Evolutionary conservation across 2,797 vertebrate species (phyloP), one percentile per base, ranked within the genome.

Genomic region (Mastacembelus armatus): DNA sequence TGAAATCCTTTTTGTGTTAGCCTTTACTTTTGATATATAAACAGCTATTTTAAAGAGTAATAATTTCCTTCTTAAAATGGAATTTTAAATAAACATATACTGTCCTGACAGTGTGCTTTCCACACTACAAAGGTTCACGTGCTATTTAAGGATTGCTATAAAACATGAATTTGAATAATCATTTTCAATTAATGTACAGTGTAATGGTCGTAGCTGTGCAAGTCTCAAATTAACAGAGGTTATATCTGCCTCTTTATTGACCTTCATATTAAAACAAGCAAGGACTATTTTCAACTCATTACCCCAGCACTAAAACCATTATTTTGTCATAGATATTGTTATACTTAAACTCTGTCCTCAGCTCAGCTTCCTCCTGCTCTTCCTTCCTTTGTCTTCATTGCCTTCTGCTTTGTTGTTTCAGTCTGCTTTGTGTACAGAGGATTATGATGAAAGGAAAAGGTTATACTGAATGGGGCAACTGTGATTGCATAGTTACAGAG

Each of bases 401-500:
- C 36, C n/a, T 33, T 67, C 58, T 58, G 51, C 47, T 71, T 68
- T 80, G 76, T 77, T 81, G 48, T 70, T 69, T 72, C 61, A 65
- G 38, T 44, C 66, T 59, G 78, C 67, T 85, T 71, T 86, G 83
- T 79, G 78, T 67, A 40, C 50, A 0, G 16, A 81, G 67, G 76
- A 78, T 84, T 83, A 81, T 60, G 72, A 74, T 79, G 66, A 80
- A 81, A 85, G 62, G 80, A 86, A 76, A 68, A 73, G 80, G 70
- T 77, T 85, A 62, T 66, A 50, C 57, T 82, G 81, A 89, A 88
- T 66, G 71, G 68, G 68, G 60, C 70, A 80, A 45, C 81, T 83
- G 81, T 88, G 92, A 93, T 86, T 88, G 78, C 82, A 83, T 69
- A 72, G 72, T 86, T 84, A 84, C 83, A 72, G 71, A 77, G 49